phyloP scores from a whole-genome alignment of 2,113 vertebrate species.

The Diadophis punctatus region DNA sequence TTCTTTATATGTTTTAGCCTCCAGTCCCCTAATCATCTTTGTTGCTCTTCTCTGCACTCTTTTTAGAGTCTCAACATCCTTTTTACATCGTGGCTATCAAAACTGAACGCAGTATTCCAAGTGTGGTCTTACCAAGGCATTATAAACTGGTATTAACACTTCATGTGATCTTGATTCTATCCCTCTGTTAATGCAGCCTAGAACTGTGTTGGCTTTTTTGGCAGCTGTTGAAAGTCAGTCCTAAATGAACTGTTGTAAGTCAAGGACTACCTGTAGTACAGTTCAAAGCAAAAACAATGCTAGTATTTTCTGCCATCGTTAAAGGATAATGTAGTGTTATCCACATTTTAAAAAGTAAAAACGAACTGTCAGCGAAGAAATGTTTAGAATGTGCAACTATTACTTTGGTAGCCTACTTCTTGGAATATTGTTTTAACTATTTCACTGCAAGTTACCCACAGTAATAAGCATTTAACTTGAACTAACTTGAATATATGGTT shows the following conservation, averaged over 20 bases:
- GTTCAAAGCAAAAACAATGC: not conserved
- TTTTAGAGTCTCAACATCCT: not conserved
- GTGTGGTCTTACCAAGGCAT: not conserved
- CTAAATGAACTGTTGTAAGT: not conserved
- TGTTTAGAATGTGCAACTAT: not conserved
- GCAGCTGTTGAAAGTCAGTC: not conserved
- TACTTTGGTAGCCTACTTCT: not conserved
- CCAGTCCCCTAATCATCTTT: too few relatives aligned
- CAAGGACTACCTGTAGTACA: not conserved
- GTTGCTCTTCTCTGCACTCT: not conserved
- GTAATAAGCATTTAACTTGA: not conserved
- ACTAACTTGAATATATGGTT: not conserved
- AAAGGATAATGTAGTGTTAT: not conserved
- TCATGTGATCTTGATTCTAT: not conserved
- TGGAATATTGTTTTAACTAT: not conserved
- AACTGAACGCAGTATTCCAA: not conserved
- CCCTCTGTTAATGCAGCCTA: not conserved
- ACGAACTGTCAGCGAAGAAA: not conserved
- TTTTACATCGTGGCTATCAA: not conserved
- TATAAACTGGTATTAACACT: not conserved
- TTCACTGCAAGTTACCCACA: not conserved
- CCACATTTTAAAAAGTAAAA: not conserved
- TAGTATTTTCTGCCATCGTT: not conserved
- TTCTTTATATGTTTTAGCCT: too few relatives aligned
- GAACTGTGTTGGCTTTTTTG: not conserved